Conservation (phyloP, 2,888 invertebrate species). For the Polyommatus icarus region DNA sequence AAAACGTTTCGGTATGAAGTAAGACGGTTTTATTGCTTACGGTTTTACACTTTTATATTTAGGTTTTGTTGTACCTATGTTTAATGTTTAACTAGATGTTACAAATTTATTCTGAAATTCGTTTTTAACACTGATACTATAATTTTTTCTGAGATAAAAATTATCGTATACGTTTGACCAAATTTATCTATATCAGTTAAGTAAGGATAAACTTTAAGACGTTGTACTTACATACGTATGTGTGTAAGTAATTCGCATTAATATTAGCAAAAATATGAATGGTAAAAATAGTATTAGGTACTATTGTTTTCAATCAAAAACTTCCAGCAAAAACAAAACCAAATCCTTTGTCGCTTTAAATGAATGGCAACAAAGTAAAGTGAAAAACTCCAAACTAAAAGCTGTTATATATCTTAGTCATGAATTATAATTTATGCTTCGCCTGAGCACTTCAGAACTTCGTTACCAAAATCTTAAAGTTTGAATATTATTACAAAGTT, state of each 20-base stretch:
- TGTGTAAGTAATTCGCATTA: too few relatives aligned
- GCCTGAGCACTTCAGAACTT: conserved; percentile 25
- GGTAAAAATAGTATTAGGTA: not conserved
- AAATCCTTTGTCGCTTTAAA: not conserved
- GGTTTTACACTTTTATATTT: not conserved
- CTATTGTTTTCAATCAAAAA: not conserved
- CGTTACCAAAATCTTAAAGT: conserved; percentile 31
- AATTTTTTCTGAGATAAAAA: too few relatives aligned
- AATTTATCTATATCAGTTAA: too few relatives aligned
- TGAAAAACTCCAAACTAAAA: conserved; percentile 10
- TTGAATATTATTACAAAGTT: conserved; percentile 31
- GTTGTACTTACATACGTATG: not conserved
- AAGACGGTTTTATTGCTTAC: not conserved
- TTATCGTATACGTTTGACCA: too few relatives aligned
- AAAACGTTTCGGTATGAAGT: not conserved
- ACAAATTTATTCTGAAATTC: not conserved
- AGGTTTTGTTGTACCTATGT: not conserved
- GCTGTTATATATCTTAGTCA: conserved; percentile 22
- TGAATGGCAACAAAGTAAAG: not conserved
- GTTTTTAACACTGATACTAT: not conserved
- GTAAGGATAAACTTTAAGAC: not conserved
- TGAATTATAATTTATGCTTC: conserved; percentile 29
- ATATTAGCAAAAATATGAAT: not conserved
- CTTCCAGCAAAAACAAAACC: not conserved
- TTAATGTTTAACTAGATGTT: not conserved